Evolutionary conservation across 2,113 vertebrate species (phyloP).

Genomic region (Trematomus loennbergii): DNA sequence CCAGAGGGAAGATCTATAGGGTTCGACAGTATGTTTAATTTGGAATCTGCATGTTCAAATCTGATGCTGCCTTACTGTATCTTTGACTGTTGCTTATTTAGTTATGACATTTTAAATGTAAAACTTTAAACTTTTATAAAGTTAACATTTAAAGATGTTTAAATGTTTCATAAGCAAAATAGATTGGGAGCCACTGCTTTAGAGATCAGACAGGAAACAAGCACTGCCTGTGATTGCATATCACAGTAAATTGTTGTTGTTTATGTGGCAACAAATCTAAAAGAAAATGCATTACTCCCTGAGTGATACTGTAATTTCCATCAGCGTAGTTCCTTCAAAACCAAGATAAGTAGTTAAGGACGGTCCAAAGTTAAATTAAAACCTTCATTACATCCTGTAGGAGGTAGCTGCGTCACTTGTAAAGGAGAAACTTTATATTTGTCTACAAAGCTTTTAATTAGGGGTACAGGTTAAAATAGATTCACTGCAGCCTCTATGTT

Average conservation of each 20-base stretch:
- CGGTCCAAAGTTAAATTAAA: constrained; percentile 36
- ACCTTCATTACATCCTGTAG: constrained; percentile 28
- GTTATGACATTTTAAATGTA: background rate
- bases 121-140: no score
- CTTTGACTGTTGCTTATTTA: background rate
- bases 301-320: constrained; percentile 8
- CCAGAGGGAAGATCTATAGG: background rate
- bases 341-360: constrained; percentile 20
- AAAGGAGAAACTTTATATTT: constrained; percentile 40
- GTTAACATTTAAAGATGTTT: background rate
- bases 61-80: background rate
- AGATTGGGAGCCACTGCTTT: background rate
- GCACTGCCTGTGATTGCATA: background rate
- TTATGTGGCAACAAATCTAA: background rate
- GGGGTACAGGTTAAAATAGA: constrained; percentile 31
- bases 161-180: background rate
- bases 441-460: constrained; percentile 36
- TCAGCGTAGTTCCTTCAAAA: constrained; percentile 6
- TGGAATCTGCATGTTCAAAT: no score
- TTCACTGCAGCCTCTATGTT: constrained; percentile 21
- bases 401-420: constrained; percentile 14
- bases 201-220: background rate
- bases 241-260: background rate
- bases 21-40: background rate
- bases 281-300: background rate